Evolutionary conservation across 1,140 invertebrate genomes (phyloP).

Genomic region (Calycopis cecrops): DNA sequence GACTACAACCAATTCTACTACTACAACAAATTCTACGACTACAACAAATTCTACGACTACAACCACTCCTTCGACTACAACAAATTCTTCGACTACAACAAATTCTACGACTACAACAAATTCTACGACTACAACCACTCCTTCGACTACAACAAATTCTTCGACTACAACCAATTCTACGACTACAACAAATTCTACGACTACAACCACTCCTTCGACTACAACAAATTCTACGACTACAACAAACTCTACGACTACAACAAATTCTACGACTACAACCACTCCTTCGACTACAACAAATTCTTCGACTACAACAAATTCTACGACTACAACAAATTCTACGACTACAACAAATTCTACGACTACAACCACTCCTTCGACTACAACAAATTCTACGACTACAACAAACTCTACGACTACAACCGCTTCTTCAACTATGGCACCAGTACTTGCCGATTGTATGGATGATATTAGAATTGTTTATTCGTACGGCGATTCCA

Average conservation of each 20-base stretch:
- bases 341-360: background rate
- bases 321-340: background rate
- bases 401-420: background rate
- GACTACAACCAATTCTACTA: background rate
- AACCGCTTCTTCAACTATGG: background rate
- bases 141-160: background rate
- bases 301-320: background rate
- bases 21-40: background rate
- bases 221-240: background rate
- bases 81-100: no score
- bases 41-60: background rate
- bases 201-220: background rate
- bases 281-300: background rate
- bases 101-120: background rate
- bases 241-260: background rate
- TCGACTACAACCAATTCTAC: no score
- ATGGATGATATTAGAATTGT: no score
- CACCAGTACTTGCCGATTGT: background rate
- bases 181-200: background rate
- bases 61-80: background rate
- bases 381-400: background rate
- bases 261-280: background rate
- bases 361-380: background rate
- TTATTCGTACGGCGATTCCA: constrained; percentile 20
- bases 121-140: background rate